phyloP scores from a whole-genome alignment of 2,113 vertebrate species.

The Bos indicus region DNA sequence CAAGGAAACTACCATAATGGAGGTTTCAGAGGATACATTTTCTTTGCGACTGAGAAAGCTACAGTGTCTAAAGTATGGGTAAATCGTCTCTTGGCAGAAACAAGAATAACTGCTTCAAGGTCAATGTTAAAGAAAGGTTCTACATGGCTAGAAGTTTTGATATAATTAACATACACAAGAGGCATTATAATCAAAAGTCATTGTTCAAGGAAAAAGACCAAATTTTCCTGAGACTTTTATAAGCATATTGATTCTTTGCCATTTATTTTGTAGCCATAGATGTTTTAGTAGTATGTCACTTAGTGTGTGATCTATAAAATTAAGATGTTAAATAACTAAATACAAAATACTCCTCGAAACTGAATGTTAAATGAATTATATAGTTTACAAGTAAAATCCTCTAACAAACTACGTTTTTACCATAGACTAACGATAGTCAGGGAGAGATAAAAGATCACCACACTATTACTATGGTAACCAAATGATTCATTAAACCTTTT shows the following conservation, averaged over 20 bases:
- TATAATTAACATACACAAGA: neutral
- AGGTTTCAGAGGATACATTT: neutral
- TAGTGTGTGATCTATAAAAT: neutral
- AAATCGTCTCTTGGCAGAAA: slow-evolving; percentile 15
- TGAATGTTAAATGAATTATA: neutral
- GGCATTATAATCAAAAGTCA: neutral
- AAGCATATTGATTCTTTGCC: neutral
- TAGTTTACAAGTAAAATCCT: neutral
- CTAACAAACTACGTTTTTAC: neutral
- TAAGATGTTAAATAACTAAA: neutral
- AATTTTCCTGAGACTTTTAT: neutral
- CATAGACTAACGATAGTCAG: neutral
- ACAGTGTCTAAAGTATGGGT: neutral
- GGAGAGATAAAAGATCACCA: neutral
- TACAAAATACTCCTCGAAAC: neutral
- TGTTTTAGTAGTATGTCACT: neutral
- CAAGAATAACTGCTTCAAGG: neutral
- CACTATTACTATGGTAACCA: neutral
- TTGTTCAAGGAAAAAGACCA: neutral
- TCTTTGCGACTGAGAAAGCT: neutral
- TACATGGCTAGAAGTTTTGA: neutral
- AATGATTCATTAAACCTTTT: neutral
- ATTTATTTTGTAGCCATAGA: neutral
- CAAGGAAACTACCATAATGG: neutral
- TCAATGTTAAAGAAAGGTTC: neutral